Base-by-base conservation (phyloP, 2,113 vertebrate species). In the Gambusia holbrooki region DNA sequence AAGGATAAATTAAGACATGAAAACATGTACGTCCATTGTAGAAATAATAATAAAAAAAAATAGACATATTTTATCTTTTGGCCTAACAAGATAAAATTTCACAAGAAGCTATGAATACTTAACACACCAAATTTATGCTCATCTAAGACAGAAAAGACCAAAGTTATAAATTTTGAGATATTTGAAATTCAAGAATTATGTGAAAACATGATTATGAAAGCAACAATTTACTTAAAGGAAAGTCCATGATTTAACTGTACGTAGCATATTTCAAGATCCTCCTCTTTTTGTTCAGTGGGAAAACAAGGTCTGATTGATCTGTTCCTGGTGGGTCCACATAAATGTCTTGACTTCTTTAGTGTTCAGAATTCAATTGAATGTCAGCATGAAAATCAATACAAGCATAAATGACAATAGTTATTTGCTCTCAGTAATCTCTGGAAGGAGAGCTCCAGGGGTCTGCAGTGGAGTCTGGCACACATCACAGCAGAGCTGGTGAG, bases 361-460 rank as follows among this genome's bases (percentile, higher is more conserved):
- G 17, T 35, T 30, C 33, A 45, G 40, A 61, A 54, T 33, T 69
- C 29, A 35, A 33, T 28, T 42, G 4, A 58, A 58, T 22, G 51
- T 58, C 7, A 58, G 51, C 22, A 7, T 58, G 51, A 58, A n/a
- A 25, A 58, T 58, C 51, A 58, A 0, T 0, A 42, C 45, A 32
- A 65, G 58, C n/a, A 48, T 29, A 54, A 35, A n/a, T 27, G 22
- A 33, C 17, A 4, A 48, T 58, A 54, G 62, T 0, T 69, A 51
- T 82, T 22, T 51, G 58, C 78, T 72, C 3, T 0, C 83, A 97
- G 96, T 84, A 95, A 95, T 33, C 91, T 97, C 80, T 96, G 96
- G 96, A 95, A 95, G 73, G 96, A 97, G 93, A 95, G 94, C 71
- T 96, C 96, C 69, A 92, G 97, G 81, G 97, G 96, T 0, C 93